Evolutionary conservation across 30 jellyfish, hydroid and myxozoan genomes (phyloP), one percentile per base, ranked within the genome.

Genomic region (Mastigias papua): DNA sequence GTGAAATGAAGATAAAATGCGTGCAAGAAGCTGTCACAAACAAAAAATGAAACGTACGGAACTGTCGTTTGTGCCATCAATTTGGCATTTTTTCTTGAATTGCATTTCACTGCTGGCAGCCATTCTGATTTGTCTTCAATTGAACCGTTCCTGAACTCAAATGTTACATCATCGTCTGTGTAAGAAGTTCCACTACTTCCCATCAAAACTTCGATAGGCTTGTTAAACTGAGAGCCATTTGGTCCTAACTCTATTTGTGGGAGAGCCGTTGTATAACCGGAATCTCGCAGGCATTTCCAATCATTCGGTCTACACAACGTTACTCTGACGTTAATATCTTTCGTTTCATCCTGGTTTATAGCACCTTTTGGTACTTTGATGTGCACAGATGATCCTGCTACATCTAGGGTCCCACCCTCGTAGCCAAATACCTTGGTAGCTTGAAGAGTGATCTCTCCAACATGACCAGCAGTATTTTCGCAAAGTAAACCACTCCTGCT

Each of bases 191-290:
- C 35, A 0, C 49, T n/a, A 10, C 32, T 51, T 35, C 32, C 60
- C 23, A 75, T 17, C 19, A 75, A 23, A 48, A 75, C 86, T 22
- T 75, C 86, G n/a, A 75, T 49, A 5, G 86, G 86, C 86, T 75
- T 75, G 15, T n/a, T 21, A 27, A 75, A 75, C 29, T 42, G 21
- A 1, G 86, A 75, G 13, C 86, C 86, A 16, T 75, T 58, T 75
- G 86, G 86, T 54, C 86, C 86, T 48, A 75, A 49, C 64, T 75
- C 86, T 19, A 75, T 73, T 10, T 19, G 69, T 1, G 86, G 86
- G 32, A 75, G 61, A 17, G 30, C 86, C 23, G 32, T 27, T 1
- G 86, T 46, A 30, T 48, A 23, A 8, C 73, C 86, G 26, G 73
- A n/a, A 23, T 75, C 51, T 26, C 73, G 50, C 46, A 75, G 22